Evolutionary conservation across 1,140 invertebrate genomes (phyloP).

Genomic region (Acromyrmex charruanus): DNA sequence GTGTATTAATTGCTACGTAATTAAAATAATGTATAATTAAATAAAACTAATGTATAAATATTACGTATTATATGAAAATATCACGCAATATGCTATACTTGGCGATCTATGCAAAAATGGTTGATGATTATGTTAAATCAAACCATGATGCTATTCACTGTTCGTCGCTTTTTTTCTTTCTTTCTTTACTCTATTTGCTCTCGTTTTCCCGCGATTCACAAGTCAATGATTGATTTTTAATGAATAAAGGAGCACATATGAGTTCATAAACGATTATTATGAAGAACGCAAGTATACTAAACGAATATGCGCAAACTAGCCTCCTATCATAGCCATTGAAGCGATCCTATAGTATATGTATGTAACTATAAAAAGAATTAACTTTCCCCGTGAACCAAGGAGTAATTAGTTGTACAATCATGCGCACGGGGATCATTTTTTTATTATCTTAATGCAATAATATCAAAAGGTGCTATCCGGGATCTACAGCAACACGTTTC

Average conservation of each 20-base stretch:
- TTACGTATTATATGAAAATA: background rate
- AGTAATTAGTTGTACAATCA: conserved; percentile 29
- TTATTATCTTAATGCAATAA: conserved; percentile 14
- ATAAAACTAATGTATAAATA: background rate
- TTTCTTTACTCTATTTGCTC: too few relatives aligned
- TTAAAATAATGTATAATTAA: too few relatives aligned
- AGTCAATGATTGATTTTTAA: background rate
- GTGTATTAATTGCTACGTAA: background rate
- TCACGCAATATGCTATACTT: background rate
- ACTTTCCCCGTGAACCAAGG: background rate
- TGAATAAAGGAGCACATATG: background rate
- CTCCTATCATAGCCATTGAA: background rate
- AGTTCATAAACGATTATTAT: conserved; percentile 6
- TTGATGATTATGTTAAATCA: background rate
- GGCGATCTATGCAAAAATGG: background rate
- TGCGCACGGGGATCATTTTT: background rate
- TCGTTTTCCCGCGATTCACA: background rate
- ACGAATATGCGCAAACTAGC: background rate
- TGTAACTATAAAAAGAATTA: background rate
- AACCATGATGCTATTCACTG: background rate
- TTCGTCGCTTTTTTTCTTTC: background rate
- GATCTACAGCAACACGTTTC: background rate
- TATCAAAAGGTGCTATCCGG: background rate
- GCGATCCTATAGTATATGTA: background rate
- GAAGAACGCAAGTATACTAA: background rate